Conservation (phyloP, 2,113 vertebrate genomes). For the Hyperopisus bebe region DNA sequence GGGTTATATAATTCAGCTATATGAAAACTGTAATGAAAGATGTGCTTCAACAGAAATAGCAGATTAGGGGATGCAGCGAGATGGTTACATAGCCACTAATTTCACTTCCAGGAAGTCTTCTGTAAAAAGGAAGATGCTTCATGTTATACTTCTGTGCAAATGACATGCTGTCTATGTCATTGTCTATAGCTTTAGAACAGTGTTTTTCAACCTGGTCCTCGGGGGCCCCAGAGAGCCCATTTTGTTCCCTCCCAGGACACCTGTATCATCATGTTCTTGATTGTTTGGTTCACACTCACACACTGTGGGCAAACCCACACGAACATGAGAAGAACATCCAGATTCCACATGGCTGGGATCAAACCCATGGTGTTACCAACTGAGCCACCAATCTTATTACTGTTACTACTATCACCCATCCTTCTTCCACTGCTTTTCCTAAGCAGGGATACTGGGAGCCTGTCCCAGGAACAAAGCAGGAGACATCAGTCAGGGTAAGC, state of each 20-base stretch:
- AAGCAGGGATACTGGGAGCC: background rate
- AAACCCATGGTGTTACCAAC: background rate
- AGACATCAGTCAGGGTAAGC: background rate
- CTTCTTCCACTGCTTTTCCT: background rate
- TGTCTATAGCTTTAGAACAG: background rate
- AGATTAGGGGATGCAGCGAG: background rate
- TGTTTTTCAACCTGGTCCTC: background rate
- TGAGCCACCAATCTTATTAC: background rate
- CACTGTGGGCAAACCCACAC: background rate
- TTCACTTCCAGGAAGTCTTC: background rate
- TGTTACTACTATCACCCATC: background rate
- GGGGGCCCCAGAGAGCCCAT: background rate
- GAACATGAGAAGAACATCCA: background rate
- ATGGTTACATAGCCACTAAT: background rate
- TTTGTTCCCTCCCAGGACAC: background rate
- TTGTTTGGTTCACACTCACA: background rate
- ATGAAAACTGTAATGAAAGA: background rate
- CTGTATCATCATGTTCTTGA: background rate
- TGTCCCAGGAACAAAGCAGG: background rate
- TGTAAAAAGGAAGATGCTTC: background rate
- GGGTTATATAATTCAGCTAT: background rate
- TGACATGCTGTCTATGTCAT: background rate
- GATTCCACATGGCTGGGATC: background rate
- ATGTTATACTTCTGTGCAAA: background rate
- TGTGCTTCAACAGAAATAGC: background rate